Evolutionary conservation across 2,113 vertebrate genomes (phyloP), one percentile per base, ranked within the genome.

Genomic region (Callopanchax toddi): DNA sequence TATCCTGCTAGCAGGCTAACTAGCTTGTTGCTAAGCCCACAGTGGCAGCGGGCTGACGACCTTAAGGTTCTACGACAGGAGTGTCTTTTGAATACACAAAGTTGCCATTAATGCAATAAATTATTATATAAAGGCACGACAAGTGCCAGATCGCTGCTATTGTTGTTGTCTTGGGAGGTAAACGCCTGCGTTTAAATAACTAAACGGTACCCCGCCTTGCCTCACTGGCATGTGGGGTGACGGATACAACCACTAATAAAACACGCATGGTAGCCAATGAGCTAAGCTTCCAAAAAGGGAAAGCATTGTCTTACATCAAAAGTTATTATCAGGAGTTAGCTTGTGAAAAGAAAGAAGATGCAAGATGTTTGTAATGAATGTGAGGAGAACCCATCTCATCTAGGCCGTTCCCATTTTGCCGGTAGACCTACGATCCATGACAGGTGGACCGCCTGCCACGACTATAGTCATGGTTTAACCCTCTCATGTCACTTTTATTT

Each of bases 11-110:
- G 53, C n/a, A 8, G 10, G 42, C 66, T 57, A 62, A 64, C 48
- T 83, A 75, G 75, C 77, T 45, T 55, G 76, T 81, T 78, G 76
- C 74, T 70, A 40, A 68, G 71, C 60, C 74, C 32, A 48, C 39
- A 74, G 68, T 26, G 49, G 40, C 25, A 49, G 34, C 67, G 34
- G 66, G 54, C 51, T 21, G 49, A 17, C 13, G 36, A 23, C 25
- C 32, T 67, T 29, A 22, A n/a, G 16, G 22, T 52, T 17, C 37
- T 52, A 36, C 2, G 11, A 45, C 15, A 51, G 7, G 57, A 17
- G 55, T 34, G 13, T n/a, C 22, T 1, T 60, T 61, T 0, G 55
- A 17, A 50, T 1, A 63, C 21, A 29, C 25, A 25, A 43, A 40
- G 4, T 6, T 51, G 9, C 22, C 11, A 32, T 5, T 22, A 0